Evolutionary conservation across 2,888 invertebrate species (phyloP).

Genomic region (Peribatodes rhomboidaria): DNA sequence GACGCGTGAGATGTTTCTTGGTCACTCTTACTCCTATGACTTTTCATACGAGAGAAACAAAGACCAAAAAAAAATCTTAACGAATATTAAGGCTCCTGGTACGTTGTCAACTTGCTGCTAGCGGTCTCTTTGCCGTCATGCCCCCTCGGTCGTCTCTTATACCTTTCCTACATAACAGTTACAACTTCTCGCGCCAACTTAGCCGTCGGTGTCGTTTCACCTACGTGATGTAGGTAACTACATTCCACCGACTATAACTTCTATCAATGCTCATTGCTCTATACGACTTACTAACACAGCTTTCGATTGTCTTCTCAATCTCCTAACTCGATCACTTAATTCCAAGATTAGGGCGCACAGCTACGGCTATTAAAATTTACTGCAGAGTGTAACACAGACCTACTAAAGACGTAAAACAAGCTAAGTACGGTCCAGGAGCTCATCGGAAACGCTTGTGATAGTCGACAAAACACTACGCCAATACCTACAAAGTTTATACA

Average conservation of each 20-base stretch:
- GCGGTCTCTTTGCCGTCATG: too few species aligned
- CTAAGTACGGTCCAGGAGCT: slow-evolving; percentile 31
- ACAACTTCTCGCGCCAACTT: too few species aligned
- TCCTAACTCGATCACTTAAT: slow-evolving; percentile 23
- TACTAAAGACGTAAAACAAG: slow-evolving; percentile 30
- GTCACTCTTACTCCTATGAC: too few species aligned
- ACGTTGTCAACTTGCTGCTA: too few species aligned
- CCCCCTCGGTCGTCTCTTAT: too few species aligned
- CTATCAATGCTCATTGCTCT: background rate
- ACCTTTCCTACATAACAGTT: too few species aligned
- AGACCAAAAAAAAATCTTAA: too few species aligned
- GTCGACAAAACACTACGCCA: slow-evolving; percentile 7
- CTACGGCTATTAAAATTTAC: slow-evolving; percentile 39
- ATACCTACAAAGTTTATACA: slow-evolving; percentile 3
- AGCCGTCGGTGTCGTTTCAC: too few species aligned
- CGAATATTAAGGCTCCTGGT: too few species aligned
- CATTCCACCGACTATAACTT: background rate
- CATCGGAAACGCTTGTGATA: slow-evolving; percentile 9
- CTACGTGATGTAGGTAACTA: too few species aligned
- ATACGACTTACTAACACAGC: background rate
- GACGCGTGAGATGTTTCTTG: too few species aligned
- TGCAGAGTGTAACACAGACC: slow-evolving; percentile 25
- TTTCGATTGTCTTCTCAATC: slow-evolving; percentile 13
- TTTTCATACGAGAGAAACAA: too few species aligned
- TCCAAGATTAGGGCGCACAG: slow-evolving; percentile 25